These are phyloP conservation scores for Eupelmus urozonus DNA, from an alignment of 2,888 invertebrate species.

Conservation along the genomic window DNA sequence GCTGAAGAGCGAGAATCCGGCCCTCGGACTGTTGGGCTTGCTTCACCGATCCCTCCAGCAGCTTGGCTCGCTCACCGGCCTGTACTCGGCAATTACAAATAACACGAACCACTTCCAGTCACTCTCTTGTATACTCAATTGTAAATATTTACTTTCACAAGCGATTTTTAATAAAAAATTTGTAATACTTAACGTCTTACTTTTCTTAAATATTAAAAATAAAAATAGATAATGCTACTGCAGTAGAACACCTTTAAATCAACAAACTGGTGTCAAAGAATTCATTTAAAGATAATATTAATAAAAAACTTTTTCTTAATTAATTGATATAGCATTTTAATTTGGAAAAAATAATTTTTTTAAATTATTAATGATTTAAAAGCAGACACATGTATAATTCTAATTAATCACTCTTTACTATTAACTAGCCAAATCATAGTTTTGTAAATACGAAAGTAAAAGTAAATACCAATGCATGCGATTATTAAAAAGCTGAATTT, in stretches of 20 bases:
- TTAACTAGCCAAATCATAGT: background rate
- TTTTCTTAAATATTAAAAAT: background rate
- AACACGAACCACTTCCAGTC: constrained; percentile 56
- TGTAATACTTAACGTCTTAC: too few species aligned
- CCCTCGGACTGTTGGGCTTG: constrained; percentile 89
- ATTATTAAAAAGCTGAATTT: constrained; percentile 43
- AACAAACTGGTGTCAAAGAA: too few species aligned
- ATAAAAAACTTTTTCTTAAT: too few species aligned
- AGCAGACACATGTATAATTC: background rate
- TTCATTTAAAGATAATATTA: too few species aligned
- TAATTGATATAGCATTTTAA: too few species aligned
- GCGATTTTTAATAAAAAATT: too few species aligned
- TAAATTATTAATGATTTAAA: background rate
- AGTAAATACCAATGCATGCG: constrained; percentile 33
- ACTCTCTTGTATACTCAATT: too few species aligned
- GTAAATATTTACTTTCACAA: too few species aligned
- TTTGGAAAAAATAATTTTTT: too few species aligned
- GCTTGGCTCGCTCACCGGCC: constrained; percentile 81
- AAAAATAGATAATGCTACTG: too few species aligned
- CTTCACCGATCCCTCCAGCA: constrained; percentile 85
- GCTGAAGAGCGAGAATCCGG: constrained; percentile 85
- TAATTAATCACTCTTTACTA: background rate
- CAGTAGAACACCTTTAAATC: too few species aligned
- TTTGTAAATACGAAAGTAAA: background rate
- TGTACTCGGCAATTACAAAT: constrained; percentile 71